These are phyloP conservation scores for Thereuonema tuberculata DNA, from an alignment of 1,140 invertebrate genomes.

Conservation along the genomic window DNA sequence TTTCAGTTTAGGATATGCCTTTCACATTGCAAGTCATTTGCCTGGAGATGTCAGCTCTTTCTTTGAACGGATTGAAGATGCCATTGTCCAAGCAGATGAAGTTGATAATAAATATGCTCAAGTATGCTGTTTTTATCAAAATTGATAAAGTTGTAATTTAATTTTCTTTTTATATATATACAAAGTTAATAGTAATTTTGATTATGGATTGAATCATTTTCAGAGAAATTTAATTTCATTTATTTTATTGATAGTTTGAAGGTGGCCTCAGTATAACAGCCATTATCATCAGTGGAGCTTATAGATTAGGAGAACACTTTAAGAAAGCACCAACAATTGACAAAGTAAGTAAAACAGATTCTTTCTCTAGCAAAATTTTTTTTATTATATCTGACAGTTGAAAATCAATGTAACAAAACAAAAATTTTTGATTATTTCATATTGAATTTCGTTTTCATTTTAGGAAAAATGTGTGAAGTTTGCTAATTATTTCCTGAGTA, in stretches of 20 bases:
- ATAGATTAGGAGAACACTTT: constrained; percentile 49
- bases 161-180: neutral
- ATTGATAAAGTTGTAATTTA: neutral
- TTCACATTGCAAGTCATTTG: constrained; percentile 56
- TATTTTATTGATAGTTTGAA: constrained; percentile 62
- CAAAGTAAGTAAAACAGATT: constrained; percentile 22
- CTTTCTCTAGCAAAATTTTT: too few relatives aligned
- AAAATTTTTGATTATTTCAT: too few relatives aligned
- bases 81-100: constrained; percentile 87
- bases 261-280: constrained; percentile 59
- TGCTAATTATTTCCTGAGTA: constrained; percentile 77
- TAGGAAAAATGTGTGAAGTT: constrained; percentile 76
- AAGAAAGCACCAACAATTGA: constrained; percentile 50
- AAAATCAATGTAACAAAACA: too few relatives aligned
- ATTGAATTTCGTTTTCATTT: constrained; percentile 26
- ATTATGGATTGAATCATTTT: neutral
- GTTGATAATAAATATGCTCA: constrained; percentile 61
- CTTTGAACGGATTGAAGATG: constrained; percentile 70
- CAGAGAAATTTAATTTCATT: neutral
- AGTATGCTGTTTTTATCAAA: constrained; percentile 20
- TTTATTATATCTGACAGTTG: too few relatives aligned
- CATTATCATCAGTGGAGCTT: constrained; percentile 54
- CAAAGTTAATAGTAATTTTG: neutral
- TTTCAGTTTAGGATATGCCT: constrained; percentile 63
- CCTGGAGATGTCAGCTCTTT: constrained; percentile 44